Evolutionary conservation across 1,140 invertebrate species (phyloP).

Genomic region (Microplitis mediator): DNA sequence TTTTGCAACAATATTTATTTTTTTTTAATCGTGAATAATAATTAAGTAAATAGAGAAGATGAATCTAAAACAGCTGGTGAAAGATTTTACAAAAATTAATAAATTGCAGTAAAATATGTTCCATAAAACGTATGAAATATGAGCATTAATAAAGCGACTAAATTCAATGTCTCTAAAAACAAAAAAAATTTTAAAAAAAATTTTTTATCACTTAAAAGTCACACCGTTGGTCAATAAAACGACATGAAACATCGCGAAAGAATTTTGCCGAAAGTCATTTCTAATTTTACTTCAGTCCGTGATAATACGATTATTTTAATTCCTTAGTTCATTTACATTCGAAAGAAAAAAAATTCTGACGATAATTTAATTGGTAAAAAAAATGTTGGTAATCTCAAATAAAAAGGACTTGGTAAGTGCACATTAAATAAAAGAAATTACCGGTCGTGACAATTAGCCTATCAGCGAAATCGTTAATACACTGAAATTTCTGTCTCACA

Average conservation of each 20-base stretch:
- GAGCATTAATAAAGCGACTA: too few species aligned
- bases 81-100: too few species aligned
- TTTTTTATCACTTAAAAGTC: neutral
- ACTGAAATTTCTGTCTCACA: neutral
- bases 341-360: neutral
- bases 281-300: neutral
- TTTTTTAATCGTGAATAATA: too few species aligned
- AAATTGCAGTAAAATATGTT: too few species aligned
- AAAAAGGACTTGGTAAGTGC: neutral
- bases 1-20: too few species aligned
- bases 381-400: neutral
- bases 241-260: neutral
- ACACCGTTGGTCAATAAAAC: neutral
- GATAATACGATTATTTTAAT: too few species aligned
- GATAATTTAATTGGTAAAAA: neutral
- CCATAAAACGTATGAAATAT: too few species aligned
- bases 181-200: neutral
- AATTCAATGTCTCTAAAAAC: neutral
- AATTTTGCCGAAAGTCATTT: neutral
- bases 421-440: conserved; percentile 11
- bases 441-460: conserved; percentile 13
- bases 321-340: too few species aligned
- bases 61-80: too few species aligned
- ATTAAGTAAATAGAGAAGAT: too few species aligned
- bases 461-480: conserved; percentile 1